These are phyloP conservation scores for Pandemis cinnamomeana DNA, from an alignment of 2,888 invertebrate genomes.

Conservation along the genomic window DNA sequence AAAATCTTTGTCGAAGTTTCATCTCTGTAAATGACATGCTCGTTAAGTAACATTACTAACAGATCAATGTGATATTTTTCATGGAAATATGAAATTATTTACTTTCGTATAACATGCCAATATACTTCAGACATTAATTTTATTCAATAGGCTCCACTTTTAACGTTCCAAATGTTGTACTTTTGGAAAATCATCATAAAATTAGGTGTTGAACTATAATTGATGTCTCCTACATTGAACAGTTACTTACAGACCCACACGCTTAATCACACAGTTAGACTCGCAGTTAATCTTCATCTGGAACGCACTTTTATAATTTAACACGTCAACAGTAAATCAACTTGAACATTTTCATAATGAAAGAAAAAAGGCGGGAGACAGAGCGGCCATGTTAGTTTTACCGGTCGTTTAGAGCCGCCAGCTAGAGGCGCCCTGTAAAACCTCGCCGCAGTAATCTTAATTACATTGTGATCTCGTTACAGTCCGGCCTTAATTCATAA, in stretches of 20 bases:
- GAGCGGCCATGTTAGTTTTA: conserved; percentile 59
- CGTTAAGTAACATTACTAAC: conserved; percentile 15
- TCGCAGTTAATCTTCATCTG: not conserved
- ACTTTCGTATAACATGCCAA: not conserved
- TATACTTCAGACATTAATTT: too few relatives aligned
- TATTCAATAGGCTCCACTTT: too few relatives aligned
- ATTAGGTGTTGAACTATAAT: too few relatives aligned
- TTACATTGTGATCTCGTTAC: conserved; percentile 84
- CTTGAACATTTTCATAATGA: conserved; percentile 44
- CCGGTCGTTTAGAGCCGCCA: conserved; percentile 73
- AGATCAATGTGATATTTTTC: conserved; percentile 15
- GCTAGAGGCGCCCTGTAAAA: conserved; percentile 70
- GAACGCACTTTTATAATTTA: not conserved
- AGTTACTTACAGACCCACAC: too few relatives aligned
- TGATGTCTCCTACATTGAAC: too few relatives aligned
- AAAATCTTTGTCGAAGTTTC: conserved; percentile 24
- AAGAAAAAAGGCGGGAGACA: conserved; percentile 49
- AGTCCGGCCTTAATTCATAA: conserved; percentile 81
- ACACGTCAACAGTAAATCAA: conserved; percentile 26
- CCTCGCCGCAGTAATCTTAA: conserved; percentile 81
- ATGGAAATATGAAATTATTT: not conserved
- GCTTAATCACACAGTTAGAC: not conserved
- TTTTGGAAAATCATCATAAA: too few relatives aligned
- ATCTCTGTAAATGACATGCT: conserved; percentile 17
- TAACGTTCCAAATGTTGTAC: too few relatives aligned